phyloP scores from a whole-genome alignment of 2,113 vertebrate genomes.

The Takifugu flavidus region DNA sequence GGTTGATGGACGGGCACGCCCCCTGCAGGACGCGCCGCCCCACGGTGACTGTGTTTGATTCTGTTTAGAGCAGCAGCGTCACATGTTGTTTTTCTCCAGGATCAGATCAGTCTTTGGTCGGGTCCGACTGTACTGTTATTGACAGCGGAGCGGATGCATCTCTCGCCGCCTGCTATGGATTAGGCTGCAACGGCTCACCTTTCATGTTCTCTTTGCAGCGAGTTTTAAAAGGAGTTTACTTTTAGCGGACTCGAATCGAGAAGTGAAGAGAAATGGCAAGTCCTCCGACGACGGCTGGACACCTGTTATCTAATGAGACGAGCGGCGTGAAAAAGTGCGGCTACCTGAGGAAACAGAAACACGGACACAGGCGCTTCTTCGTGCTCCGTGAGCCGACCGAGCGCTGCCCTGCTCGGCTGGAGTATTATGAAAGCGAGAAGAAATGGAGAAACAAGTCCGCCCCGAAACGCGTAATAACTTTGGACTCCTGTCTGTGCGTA shows the following conservation, averaged over 20 bases:
- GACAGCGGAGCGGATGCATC: conserved; percentile 58
- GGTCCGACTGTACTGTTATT: conserved; percentile 57
- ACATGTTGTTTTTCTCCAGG: conserved; percentile 95
- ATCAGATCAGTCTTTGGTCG: conserved; percentile 71
- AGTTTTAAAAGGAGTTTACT: conserved; percentile 8
- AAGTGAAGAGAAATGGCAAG: conserved; percentile 73
- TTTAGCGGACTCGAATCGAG: conserved; percentile 14
- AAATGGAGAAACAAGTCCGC: conserved; percentile 94
- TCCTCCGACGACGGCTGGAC: conserved; percentile 69
- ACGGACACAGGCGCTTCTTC: conserved; percentile 95
- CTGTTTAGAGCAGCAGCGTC: conserved; percentile 77
- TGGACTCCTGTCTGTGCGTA: conserved; percentile 93
- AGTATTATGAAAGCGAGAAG: conserved; percentile 98
- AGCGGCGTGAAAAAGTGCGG: conserved; percentile 88
- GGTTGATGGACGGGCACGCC: conserved; percentile 60
- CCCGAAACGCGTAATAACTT: conserved; percentile 86
- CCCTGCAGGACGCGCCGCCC: conserved; percentile 63
- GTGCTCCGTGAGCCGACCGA: conserved; percentile 82
- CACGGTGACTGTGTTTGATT: conserved; percentile 72
- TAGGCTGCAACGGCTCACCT: conserved; percentile 15
- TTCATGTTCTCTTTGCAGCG: neutral
- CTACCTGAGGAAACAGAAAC: conserved; percentile 94
- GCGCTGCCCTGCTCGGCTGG: conserved; percentile 82
- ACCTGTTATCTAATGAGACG: conserved; percentile 61
- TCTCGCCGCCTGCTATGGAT: conserved; percentile 39